Percentiles rank a stretch among this genome's conserved stretches.
Conservation (phyloP, 1,140 invertebrate species). For the Caerostris extrusa region DNA sequence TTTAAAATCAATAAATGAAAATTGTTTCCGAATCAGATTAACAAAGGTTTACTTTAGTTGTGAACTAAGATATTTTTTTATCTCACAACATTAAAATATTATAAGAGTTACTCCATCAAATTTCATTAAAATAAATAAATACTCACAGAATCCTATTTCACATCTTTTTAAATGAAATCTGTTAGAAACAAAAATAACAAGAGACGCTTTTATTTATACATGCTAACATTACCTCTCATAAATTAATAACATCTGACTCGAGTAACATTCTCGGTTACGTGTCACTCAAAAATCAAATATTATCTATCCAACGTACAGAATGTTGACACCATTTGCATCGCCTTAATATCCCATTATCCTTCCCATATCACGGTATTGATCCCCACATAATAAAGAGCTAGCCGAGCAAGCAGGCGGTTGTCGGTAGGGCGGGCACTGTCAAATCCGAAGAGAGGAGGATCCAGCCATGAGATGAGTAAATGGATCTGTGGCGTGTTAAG, state of each 20-base stretch:
- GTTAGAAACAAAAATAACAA: too few species aligned
- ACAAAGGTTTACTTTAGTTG: too few species aligned
- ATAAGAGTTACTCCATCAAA: too few species aligned
- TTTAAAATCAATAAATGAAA: too few species aligned
- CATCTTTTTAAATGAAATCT: too few species aligned
- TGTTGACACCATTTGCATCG: neutral
- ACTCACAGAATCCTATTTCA: too few species aligned
- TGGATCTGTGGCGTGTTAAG: conserved; percentile 47
- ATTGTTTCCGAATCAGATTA: too few species aligned
- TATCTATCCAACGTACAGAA: neutral
- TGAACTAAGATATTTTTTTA: too few species aligned
- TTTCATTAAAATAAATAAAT: too few species aligned
- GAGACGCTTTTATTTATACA: neutral
- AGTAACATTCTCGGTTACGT: neutral
- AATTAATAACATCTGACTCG: neutral
- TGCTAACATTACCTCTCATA: neutral
- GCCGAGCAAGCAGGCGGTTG: neutral
- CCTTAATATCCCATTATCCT: conserved; percentile 9
- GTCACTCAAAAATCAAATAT: conserved; percentile 13
- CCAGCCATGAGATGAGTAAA: conserved; percentile 17
- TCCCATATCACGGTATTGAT: conserved; percentile 22
- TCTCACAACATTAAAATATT: too few species aligned
- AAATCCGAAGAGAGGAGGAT: conserved; percentile 27
- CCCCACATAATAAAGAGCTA: neutral
- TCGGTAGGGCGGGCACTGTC: conserved; percentile 5